A percentile compares a stretch with the other conserved stretches of the same genome.
These are phyloP conservation scores for Marisa cornuarietis DNA, from an alignment of 1,140 invertebrate species.

Conservation along the genomic window DNA sequence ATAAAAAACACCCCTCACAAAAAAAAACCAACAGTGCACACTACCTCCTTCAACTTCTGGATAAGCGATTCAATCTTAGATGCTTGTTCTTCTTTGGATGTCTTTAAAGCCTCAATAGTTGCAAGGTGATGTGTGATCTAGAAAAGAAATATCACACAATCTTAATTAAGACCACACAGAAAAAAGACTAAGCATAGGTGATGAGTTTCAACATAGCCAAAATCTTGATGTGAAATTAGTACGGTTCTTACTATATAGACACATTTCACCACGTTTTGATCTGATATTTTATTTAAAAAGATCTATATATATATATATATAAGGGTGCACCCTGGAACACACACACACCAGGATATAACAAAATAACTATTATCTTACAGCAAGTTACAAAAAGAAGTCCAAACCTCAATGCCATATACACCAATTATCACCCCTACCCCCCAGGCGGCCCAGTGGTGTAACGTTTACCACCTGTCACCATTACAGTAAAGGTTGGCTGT, in stretches of 20 bases:
- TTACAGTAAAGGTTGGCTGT: too few relatives aligned
- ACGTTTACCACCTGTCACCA: too few relatives aligned
- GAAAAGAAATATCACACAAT: conserved; percentile 18
- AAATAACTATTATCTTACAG: not conserved
- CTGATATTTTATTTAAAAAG: not conserved
- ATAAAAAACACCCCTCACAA: not conserved
- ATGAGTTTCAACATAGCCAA: not conserved
- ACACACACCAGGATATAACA: too few relatives aligned
- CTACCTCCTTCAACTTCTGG: conserved; percentile 75
- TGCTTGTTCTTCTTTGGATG: conserved; percentile 75
- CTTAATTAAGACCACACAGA: too few relatives aligned
- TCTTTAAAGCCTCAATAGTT: conserved; percentile 71
- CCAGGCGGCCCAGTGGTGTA: too few relatives aligned
- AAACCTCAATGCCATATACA: too few relatives aligned
- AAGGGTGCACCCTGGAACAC: too few relatives aligned
- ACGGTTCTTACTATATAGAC: not conserved
- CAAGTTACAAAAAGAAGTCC: not conserved
- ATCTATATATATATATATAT: too few relatives aligned
- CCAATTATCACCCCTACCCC: too few relatives aligned
- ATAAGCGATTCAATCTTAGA: conserved; percentile 78
- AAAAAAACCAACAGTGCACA: not conserved
- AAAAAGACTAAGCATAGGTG: not conserved
- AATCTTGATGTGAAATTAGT: not conserved
- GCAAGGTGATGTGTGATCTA: conserved; percentile 47
- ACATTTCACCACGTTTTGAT: too few relatives aligned